Evolutionary conservation across 2,797 vertebrate species (phyloP).

Genomic region (Peromyscus attwateri): DNA sequence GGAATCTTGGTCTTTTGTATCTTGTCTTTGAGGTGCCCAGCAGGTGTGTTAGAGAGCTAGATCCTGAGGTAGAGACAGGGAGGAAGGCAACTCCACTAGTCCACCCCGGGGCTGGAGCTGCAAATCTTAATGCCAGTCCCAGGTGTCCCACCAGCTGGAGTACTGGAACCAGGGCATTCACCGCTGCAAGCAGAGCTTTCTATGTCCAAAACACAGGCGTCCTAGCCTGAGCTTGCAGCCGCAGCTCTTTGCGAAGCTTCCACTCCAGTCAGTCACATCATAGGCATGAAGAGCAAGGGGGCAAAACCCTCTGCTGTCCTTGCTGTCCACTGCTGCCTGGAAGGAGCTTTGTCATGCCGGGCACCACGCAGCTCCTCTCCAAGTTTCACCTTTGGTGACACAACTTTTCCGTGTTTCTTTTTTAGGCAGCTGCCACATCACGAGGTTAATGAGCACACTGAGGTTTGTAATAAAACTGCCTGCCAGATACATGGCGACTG

Average conservation of each 20-base stretch:
- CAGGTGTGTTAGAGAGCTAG: neutral
- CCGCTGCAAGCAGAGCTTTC: neutral
- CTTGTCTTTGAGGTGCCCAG: neutral
- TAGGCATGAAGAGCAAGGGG: neutral
- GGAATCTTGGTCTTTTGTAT: neutral
- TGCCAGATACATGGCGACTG: slow-evolving; percentile 60
- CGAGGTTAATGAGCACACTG: slow-evolving; percentile 76
- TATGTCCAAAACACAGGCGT: neutral
- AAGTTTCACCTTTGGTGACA: slow-evolving; percentile 81
- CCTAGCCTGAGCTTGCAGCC: neutral
- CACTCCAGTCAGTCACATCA: accelerated
- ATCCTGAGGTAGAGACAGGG: accelerated
- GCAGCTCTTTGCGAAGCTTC: neutral
- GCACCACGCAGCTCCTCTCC: slow-evolving; percentile 39
- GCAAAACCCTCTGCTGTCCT: neutral
- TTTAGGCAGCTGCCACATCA: slow-evolving; percentile 71
- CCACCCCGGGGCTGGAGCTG: neutral
- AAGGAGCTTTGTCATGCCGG: slow-evolving; percentile 75
- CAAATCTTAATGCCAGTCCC: slow-evolving; percentile 8
- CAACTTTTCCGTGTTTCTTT: slow-evolving; percentile 69
- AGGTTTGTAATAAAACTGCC: slow-evolving; percentile 70
- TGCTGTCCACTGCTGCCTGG: neutral
- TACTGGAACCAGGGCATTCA: neutral
- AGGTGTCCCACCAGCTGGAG: neutral
- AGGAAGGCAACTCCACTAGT: neutral